Conservation (phyloP, 2,888 invertebrate species). For the Smittia sp. region DNA sequence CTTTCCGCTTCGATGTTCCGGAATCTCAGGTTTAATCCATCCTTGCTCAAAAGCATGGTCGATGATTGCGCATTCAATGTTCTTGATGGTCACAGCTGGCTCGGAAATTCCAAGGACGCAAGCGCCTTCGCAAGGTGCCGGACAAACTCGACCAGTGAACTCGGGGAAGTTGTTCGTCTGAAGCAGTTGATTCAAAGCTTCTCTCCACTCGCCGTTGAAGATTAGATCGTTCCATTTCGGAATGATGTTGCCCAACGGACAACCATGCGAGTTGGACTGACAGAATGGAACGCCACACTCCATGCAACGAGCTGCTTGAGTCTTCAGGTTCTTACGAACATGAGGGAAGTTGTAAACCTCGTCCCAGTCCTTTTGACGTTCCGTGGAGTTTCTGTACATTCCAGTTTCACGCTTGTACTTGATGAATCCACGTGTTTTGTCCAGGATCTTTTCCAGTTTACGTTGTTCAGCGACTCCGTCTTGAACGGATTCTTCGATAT, state of each 20-base stretch:
- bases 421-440: slow-evolving; percentile 89
- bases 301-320: slow-evolving; percentile 96
- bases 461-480: slow-evolving; percentile 75
- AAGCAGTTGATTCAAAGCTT: slow-evolving; percentile 85
- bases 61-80: slow-evolving; percentile 98
- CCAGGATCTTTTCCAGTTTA: slow-evolving; percentile 75
- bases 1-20: slow-evolving; percentile 71
- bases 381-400: slow-evolving; percentile 80
- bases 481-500: slow-evolving; percentile 86
- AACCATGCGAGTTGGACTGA: slow-evolving; percentile 86
- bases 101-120: slow-evolving; percentile 95
- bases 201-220: slow-evolving; percentile 91
- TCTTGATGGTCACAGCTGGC: slow-evolving; percentile 97
- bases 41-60: slow-evolving; percentile 97
- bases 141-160: slow-evolving; percentile 90
- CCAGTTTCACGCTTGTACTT: slow-evolving; percentile 89
- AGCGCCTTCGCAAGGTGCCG: slow-evolving; percentile 98
- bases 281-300: slow-evolving; percentile 99
- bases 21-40: slow-evolving; percentile 84
- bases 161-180: slow-evolving; percentile 99
- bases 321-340: slow-evolving; percentile 82
- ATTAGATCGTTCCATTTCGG: slow-evolving; percentile 99
- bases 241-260: slow-evolving; percentile 96
- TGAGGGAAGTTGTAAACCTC: slow-evolving; percentile 89
- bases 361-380: slow-evolving; percentile 90